A percentile compares a stretch with the other conserved stretches of the same genome.
phyloP scores from a whole-genome alignment of 2,113 vertebrate genomes.

The Piliocolobus tephrosceles region DNA sequence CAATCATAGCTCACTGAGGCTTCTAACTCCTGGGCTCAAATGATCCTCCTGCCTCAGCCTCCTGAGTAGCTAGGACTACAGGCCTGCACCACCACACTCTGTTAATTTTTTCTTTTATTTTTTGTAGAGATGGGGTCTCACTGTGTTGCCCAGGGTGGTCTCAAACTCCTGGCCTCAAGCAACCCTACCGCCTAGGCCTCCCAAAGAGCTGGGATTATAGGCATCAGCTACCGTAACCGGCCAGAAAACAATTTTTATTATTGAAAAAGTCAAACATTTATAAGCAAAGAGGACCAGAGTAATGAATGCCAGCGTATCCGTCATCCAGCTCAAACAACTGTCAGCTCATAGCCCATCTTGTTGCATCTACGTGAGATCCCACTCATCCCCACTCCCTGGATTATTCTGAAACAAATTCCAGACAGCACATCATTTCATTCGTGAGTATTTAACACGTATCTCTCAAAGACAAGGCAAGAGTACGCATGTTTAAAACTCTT shows the following conservation, averaged over 20 bases:
- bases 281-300: not conserved
- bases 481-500: not conserved
- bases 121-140: too few relatives aligned
- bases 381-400: not conserved
- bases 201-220: too few relatives aligned
- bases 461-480: not conserved
- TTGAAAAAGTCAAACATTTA: not conserved
- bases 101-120: too few relatives aligned
- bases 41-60: too few relatives aligned
- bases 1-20: too few relatives aligned
- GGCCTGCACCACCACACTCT: too few relatives aligned
- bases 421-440: not conserved
- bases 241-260: not conserved
- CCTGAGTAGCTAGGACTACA: too few relatives aligned
- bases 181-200: too few relatives aligned
- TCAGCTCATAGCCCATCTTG: accelerated
- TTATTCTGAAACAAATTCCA: not conserved
- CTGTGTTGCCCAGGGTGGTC: too few relatives aligned
- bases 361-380: not conserved
- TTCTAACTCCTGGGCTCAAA: too few relatives aligned
- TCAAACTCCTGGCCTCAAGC: too few relatives aligned
- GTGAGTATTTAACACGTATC: not conserved
- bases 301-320: not conserved
- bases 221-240: too few relatives aligned
- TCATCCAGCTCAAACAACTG: not conserved